Evolutionary conservation across 2,888 invertebrate species (phyloP).

Genomic region (Heliconius hortense): DNA sequence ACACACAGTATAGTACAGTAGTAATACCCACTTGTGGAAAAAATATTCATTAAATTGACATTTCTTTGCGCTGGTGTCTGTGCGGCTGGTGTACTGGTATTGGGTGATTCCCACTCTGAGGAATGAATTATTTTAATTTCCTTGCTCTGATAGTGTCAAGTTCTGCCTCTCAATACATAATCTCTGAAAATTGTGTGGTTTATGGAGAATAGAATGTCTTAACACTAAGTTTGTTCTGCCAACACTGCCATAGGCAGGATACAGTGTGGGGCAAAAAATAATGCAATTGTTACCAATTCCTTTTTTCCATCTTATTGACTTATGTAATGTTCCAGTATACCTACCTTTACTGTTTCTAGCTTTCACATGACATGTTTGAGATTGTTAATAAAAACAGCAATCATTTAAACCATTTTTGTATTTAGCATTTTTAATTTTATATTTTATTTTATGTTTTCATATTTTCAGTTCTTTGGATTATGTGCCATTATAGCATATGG

Average conservation of each 20-base stretch:
- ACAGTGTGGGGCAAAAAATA: neutral
- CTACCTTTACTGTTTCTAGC: no score
- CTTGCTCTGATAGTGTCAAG: no score
- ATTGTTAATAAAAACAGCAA: neutral
- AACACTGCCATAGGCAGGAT: neutral
- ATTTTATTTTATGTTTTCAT: neutral
- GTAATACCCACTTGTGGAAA: no score
- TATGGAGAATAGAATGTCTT: neutral
- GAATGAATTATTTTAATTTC: no score
- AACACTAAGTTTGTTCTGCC: neutral
- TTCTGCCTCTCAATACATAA: no score
- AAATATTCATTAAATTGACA: no score
- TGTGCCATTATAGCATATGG: slow-evolving; percentile 90
- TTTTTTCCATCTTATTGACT: no score
- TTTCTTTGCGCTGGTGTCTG: no score
- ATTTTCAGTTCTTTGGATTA: slow-evolving; percentile 92
- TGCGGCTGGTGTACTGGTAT: no score
- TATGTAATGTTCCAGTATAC: no score
- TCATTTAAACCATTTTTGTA: neutral
- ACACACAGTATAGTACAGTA: no score
- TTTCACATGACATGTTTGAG: neutral
- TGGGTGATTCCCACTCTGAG: no score
- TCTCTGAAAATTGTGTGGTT: neutral
- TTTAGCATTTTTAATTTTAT: neutral
- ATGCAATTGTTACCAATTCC: neutral